Evolutionary conservation across 2,113 vertebrate species (phyloP), one percentile per base, ranked within the genome.

Genomic region (Archocentrus centrarchus): DNA sequence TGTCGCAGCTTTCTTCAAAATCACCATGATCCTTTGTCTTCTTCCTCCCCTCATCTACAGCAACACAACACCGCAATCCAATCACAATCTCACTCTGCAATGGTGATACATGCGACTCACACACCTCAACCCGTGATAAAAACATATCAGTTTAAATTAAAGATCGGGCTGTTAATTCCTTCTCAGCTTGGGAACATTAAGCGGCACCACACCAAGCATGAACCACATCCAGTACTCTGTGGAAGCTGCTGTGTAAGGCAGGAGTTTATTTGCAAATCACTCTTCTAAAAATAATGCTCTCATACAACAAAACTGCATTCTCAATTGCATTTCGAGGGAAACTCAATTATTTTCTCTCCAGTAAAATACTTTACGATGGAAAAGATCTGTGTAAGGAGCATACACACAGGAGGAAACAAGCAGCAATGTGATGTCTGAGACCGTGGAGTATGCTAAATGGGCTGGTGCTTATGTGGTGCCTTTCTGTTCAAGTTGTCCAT

Each of bases 121-220:
- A 4, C 53, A 32, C 37, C 60, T n/a, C 44, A 59, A 81, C 76
- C 75, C 58, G 6, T 3, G 13, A 79, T n/a, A 57, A 53, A 77
- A 32, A 78, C 1, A 1, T 11, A n/a, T 55, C 55, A 27, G 60
- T 61, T 77, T n/a, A 75, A 84, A 84, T 87, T 17, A 60, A 81
- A 86, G 41, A 70, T 27, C 27, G 15, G n/a, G n/a, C 44, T 60
- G 50, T 79, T 83, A 32, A 24, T 80, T 18, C 53, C 47, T 18
- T 17, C 58, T 59, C 70, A 3, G 70, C 76, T 37, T 35, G 55
- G 73, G 59, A 80, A 90, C 83, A 78, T 81, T 80, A 83, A 91
- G 60, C 76, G 3, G 27, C 1, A 10, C 24, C 60, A 79, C 59
- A 8, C 20, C 59, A 13, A 44, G 75, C 57, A 55, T 10, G 53